Evolutionary conservation across 2,797 vertebrate species (phyloP).

Genomic region (Clarias fuscus): DNA sequence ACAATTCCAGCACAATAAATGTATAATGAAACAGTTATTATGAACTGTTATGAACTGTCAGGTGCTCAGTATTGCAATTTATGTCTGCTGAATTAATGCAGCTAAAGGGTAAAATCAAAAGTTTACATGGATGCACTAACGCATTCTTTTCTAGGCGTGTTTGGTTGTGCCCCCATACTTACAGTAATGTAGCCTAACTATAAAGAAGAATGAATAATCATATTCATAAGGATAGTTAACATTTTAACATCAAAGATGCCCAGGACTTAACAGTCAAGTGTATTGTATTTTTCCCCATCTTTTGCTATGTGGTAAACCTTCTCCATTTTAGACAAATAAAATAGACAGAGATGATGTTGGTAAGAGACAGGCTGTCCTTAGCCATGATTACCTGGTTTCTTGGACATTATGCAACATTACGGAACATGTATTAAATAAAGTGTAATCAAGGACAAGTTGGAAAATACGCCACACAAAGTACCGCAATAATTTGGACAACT

Average conservation of each 20-base stretch:
- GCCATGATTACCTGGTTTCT: neutral
- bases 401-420: conserved; percentile 2
- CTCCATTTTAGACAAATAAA: neutral
- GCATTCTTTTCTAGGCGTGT: neutral
- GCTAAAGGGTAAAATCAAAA: neutral
- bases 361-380: neutral
- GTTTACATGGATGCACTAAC: neutral
- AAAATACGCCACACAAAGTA: neutral
- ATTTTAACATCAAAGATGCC: neutral
- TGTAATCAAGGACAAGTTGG: neutral
- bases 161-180: neutral
- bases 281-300: too few species aligned
- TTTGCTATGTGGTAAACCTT: neutral
- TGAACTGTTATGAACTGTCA: neutral
- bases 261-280: neutral
- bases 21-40: conserved; percentile 3
- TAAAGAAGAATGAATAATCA: neutral
- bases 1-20: conserved; percentile 21
- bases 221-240: neutral
- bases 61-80: neutral
- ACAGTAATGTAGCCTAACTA: neutral
- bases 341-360: neutral
- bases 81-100: neutral
- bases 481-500: neutral
- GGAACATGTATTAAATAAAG: neutral